Evolutionary conservation across 2,797 vertebrate genomes (phyloP).

Genomic region (Typhlichthys eigenmanni): DNA sequence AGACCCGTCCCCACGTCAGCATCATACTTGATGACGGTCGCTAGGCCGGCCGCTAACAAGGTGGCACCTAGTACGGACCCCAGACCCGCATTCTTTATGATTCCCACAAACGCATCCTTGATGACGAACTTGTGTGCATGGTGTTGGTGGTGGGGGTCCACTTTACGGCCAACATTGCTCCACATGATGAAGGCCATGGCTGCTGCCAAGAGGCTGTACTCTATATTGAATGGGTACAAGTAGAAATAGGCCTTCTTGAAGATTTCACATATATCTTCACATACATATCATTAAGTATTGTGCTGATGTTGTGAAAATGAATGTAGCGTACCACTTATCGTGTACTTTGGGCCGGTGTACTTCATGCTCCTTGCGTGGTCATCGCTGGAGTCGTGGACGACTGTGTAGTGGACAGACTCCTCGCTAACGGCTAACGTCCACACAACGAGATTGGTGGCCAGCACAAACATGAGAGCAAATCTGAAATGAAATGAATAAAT

Average conservation of each 20-base stretch:
- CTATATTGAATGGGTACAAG: conserved; percentile 95
- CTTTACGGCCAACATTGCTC: conserved; percentile 90
- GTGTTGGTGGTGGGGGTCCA: conserved; percentile 64
- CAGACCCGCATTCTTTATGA: conserved; percentile 19
- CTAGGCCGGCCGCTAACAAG: conserved; percentile 81
- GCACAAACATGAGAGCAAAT: conserved; percentile 89
- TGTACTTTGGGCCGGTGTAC: conserved; percentile 25
- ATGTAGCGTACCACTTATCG: conserved; percentile 36
- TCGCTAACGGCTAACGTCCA: conserved; percentile 92
- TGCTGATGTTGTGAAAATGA: too few relatives aligned
- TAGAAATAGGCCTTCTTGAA: conserved; percentile 90
- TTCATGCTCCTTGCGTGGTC: conserved; percentile 34
- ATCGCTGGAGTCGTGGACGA: conserved; percentile 3
- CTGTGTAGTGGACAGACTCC: conserved; percentile 88
- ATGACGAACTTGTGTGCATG: conserved; percentile 72
- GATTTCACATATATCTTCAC: conserved; percentile 33
- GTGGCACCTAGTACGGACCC: conserved; percentile 53
- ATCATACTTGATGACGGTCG: conserved; percentile 88
- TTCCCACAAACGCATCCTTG: conserved; percentile 79
- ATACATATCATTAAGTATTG: too few relatives aligned
- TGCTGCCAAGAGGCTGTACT: conserved; percentile 95
- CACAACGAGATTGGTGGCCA: conserved; percentile 88
- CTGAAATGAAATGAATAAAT: conserved; percentile 59
- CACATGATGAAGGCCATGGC: conserved; percentile 96
- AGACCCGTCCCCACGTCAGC: conserved; percentile 78